These are phyloP conservation scores for Parnassius smintheus DNA, from an alignment of 2,888 invertebrate species.

Conservation along the genomic window DNA sequence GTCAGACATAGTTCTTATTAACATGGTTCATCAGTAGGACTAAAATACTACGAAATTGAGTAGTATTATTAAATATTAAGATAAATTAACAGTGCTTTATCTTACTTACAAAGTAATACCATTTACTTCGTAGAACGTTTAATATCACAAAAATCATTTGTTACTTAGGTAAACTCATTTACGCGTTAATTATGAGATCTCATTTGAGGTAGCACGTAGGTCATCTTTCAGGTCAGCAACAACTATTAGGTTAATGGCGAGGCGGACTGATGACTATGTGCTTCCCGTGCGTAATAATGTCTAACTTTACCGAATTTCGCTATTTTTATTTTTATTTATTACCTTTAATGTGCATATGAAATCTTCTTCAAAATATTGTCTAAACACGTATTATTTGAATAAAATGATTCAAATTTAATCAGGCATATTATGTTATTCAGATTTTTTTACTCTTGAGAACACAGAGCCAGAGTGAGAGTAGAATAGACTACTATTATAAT, in stretches of 20 bases:
- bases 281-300: conserved; percentile 29
- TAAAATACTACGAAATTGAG: no score
- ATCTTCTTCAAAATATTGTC: no score
- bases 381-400: no score
- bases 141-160: conserved; percentile 23
- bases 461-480: no score
- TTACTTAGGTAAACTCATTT: conserved; percentile 25
- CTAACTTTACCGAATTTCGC: conserved; percentile 14
- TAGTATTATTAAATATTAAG: conserved; percentile 7
- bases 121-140: conserved; percentile 17
- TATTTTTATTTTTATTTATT: conserved; percentile 21
- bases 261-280: conserved; percentile 29
- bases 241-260: conserved; percentile 37
- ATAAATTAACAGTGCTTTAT: conserved; percentile 1
- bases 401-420: no score
- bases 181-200: conserved; percentile 30
- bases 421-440: no score
- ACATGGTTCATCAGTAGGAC: no score
- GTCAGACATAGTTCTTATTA: no score
- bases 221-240: conserved; percentile 42
- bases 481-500: no score
- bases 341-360: conserved; percentile 17
- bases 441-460: no score
- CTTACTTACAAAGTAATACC: conserved; percentile 2
- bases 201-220: conserved; percentile 32